A percentile compares a stretch with the other conserved stretches of the same genome.
Evolutionary conservation across 1,140 invertebrate genomes (phyloP).

Genomic region (Branchinecta lindahli): DNA sequence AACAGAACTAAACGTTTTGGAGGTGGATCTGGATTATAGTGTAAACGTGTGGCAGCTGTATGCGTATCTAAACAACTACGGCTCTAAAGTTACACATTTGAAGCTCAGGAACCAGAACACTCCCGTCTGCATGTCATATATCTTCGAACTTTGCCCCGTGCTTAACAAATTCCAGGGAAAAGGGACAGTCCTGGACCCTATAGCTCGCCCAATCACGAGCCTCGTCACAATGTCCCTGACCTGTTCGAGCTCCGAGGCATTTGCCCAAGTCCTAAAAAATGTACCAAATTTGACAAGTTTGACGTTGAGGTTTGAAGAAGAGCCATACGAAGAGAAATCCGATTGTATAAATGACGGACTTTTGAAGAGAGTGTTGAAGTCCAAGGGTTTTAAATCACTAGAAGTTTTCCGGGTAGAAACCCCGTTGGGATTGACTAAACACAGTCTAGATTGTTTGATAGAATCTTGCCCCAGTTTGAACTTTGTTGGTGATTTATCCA

Average conservation of each 20-base stretch:
- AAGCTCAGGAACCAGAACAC: not conserved
- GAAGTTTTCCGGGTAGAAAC: not conserved
- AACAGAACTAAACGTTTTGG: not conserved
- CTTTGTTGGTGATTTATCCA: slow-evolving; percentile 5
- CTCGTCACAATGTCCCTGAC: not conserved
- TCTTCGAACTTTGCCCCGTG: not conserved
- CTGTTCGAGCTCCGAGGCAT: not conserved
- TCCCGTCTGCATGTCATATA: not conserved
- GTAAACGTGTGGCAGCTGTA: not conserved
- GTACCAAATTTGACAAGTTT: not conserved
- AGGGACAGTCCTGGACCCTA: not conserved
- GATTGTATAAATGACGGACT: not conserved
- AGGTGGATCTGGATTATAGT: not conserved
- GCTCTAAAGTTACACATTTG: not conserved
- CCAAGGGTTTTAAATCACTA: not conserved
- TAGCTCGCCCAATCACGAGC: not conserved
- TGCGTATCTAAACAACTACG: not conserved
- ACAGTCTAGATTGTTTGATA: not conserved
- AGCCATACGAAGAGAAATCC: not conserved
- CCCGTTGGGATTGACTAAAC: not conserved
- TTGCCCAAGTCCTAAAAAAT: not conserved
- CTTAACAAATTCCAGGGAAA: not conserved
- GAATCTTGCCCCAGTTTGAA: not conserved
- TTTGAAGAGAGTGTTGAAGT: not conserved
- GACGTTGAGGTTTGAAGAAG: not conserved